Conservation (phyloP, 1,140 invertebrate species). For the Camponotus vicinus region DNA sequence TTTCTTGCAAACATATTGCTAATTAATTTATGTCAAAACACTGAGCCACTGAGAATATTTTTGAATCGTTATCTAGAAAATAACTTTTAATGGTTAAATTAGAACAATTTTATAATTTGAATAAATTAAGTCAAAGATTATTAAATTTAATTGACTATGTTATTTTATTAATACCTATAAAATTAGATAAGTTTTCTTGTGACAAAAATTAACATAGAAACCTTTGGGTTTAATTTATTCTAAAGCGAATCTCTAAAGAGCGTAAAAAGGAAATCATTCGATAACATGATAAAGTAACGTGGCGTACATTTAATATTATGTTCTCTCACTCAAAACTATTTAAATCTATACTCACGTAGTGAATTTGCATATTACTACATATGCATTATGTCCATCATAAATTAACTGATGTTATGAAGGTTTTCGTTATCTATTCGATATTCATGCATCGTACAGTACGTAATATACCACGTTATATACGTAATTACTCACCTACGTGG, state of each 20-base stretch:
- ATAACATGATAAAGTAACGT: not conserved
- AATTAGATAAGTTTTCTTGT: not conserved
- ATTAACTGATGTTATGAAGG: constrained; percentile 56
- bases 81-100: constrained; percentile 56
- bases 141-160: not conserved
- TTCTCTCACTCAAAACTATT: not conserved
- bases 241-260: not conserved
- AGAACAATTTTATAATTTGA: constrained; percentile 14
- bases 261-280: not conserved
- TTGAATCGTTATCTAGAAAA: constrained; percentile 57
- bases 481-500: constrained; percentile 14
- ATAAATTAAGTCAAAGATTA: not conserved
- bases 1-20: constrained; percentile 70
- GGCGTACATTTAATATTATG: not conserved
- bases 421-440: constrained; percentile 5
- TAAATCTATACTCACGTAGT: not conserved
- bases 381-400: constrained; percentile 36
- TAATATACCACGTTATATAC: not conserved
- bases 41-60: constrained; percentile 67
- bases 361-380: constrained; percentile 42
- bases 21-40: constrained; percentile 67
- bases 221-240: not conserved
- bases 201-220: not conserved
- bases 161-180: no score
- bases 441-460: not conserved